These are phyloP conservation scores for Parus major DNA, from an alignment of 2,113 vertebrate species.

Conservation along the genomic window DNA sequence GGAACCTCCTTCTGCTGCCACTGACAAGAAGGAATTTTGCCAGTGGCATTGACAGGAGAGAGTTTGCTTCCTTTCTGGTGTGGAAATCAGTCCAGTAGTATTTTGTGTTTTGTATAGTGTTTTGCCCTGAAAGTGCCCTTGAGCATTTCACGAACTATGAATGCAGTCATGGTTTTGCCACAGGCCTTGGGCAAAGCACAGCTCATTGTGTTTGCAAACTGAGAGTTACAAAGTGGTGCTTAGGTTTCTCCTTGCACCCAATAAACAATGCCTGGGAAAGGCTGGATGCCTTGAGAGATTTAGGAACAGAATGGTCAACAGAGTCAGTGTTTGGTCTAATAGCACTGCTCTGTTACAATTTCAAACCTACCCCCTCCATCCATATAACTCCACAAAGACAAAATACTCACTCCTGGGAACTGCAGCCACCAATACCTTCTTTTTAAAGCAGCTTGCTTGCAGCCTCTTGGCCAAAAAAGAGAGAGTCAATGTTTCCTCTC, in stretches of 20 bases:
- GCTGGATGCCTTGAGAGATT: background rate
- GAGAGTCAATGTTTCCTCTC: background rate
- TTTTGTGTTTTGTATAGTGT: background rate
- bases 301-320: background rate
- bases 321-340: background rate
- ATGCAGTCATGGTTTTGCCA: background rate
- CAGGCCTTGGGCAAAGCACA: background rate
- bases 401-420: background rate
- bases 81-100: background rate
- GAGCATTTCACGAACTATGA: background rate
- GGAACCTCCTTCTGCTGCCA: background rate
- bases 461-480: background rate
- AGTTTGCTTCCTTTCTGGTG: background rate
- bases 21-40: background rate
- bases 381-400: background rate
- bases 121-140: background rate
- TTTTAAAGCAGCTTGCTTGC: background rate
- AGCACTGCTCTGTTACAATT: background rate
- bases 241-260: background rate
- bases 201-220: background rate
- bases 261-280: background rate
- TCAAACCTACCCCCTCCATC: background rate
- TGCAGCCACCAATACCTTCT: background rate
- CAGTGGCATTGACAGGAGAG: background rate
- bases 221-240: background rate